Evolutionary conservation across 2,797 vertebrate genomes (phyloP).

Genomic region (Scyliorhinus canicula): DNA sequence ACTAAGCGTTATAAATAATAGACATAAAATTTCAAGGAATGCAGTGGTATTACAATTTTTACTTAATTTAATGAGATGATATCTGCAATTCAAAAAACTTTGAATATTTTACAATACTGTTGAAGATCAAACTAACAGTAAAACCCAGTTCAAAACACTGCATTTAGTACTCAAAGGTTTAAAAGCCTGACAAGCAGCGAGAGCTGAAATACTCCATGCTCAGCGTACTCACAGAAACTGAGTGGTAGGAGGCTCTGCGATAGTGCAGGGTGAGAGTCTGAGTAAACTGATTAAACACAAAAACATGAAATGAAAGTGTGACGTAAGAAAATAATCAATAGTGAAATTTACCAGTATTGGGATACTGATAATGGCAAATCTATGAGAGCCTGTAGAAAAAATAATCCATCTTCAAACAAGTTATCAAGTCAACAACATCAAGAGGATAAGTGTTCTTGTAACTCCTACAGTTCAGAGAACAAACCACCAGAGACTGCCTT

Average conservation of each 20-base stretch:
- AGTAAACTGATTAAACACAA: constrained; percentile 81
- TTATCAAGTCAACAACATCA: constrained; percentile 2
- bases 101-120: neutral
- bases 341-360: neutral
- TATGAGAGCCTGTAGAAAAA: neutral
- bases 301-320: constrained; percentile 40
- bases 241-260: constrained; percentile 88
- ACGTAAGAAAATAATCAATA: neutral
- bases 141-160: constrained; percentile 24
- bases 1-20: neutral
- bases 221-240: constrained; percentile 90
- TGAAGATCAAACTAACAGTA: neutral
- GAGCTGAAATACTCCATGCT: constrained; percentile 51
- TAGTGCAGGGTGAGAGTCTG: constrained; percentile 93
- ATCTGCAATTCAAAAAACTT: neutral
- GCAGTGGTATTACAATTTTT: neutral
- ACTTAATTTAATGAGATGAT: neutral
- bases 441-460: neutral
- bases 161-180: constrained; percentile 27
- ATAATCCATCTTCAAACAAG: neutral
- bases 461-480: neutral
- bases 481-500: neutral
- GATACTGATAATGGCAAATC: neutral
- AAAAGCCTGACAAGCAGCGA: neutral
- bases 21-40: neutral